Evolutionary conservation across 1,140 invertebrate species (phyloP).

Genomic region (Drosophila prosaltans): DNA sequence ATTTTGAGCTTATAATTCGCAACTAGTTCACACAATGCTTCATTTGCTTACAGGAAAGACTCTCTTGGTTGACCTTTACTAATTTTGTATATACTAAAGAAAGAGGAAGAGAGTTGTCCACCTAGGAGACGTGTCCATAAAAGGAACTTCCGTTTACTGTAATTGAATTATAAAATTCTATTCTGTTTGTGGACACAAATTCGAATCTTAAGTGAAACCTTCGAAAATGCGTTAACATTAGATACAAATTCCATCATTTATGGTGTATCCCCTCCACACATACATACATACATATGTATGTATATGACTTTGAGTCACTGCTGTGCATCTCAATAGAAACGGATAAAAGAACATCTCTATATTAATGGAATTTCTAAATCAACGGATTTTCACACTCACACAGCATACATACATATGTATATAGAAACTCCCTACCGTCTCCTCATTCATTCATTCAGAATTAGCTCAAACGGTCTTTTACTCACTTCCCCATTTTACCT

Average conservation of each 20-base stretch:
- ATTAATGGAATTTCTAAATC: conserved; percentile 68
- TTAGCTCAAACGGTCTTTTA: conserved; percentile 47
- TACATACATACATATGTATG: no score
- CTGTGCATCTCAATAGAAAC: conserved; percentile 10
- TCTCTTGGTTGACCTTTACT: no score
- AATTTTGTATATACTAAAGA: no score
- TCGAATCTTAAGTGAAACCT: not conserved
- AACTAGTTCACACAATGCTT: no score
- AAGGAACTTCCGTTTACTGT: no score
- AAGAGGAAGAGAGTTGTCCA: no score
- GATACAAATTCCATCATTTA: conserved; percentile 5
- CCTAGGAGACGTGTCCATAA: no score
- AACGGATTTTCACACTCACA: conserved; percentile 47
- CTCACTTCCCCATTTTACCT: conserved; percentile 38
- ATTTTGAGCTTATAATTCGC: no score
- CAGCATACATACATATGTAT: conserved; percentile 3
- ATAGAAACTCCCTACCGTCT: not conserved
- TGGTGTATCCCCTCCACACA: not conserved
- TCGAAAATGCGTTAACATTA: not conserved
- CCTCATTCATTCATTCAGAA: conserved; percentile 65
- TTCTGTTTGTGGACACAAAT: no score
- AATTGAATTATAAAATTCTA: no score
- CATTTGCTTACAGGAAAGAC: no score
- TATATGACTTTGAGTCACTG: conserved; percentile 7
- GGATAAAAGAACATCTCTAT: conserved; percentile 41